Conservation (phyloP, 2,888 invertebrate genomes). For the Pristionchus exspectatus region DNA sequence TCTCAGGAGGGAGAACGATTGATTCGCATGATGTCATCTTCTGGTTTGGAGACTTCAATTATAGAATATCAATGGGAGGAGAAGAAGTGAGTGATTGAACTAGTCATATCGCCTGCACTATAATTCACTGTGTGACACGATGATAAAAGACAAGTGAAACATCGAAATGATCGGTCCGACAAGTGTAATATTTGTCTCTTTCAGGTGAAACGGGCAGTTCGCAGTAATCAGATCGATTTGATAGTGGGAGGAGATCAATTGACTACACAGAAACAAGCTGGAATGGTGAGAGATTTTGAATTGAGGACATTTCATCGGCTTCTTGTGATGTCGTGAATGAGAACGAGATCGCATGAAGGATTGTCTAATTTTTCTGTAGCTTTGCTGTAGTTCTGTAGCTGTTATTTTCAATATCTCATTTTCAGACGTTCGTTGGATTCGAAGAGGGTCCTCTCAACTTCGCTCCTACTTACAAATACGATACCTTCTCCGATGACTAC, state of each 20-base stretch:
- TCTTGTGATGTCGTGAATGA: neutral
- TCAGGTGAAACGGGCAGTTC: slow-evolving; percentile 88
- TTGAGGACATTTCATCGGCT: too few relatives aligned
- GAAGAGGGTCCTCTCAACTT: slow-evolving; percentile 93
- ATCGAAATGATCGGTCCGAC: neutral
- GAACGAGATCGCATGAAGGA: neutral
- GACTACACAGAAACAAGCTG: slow-evolving; percentile 81
- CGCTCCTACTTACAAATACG: slow-evolving; percentile 98
- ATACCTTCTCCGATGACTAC: slow-evolving; percentile 97
- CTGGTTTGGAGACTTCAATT: slow-evolving; percentile 99
- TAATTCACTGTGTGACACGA: neutral
- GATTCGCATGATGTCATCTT: slow-evolving; percentile 98
- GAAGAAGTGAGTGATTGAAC: slow-evolving; percentile 83
- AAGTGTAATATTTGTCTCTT: neutral
- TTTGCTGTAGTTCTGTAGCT: too few relatives aligned
- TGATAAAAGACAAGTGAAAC: neutral
- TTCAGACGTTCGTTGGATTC: slow-evolving; percentile 91
- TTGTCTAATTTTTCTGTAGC: neutral
- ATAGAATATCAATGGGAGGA: slow-evolving; percentile 94
- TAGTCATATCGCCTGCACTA: neutral
- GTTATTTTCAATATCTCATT: neutral
- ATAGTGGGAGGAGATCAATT: slow-evolving; percentile 93
- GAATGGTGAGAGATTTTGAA: slow-evolving; percentile 72
- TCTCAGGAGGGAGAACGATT: slow-evolving; percentile 83
- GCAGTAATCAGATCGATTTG: slow-evolving; percentile 86